Conservation (phyloP, 2,797 vertebrate genomes). For the Iguana delicatissima region DNA sequence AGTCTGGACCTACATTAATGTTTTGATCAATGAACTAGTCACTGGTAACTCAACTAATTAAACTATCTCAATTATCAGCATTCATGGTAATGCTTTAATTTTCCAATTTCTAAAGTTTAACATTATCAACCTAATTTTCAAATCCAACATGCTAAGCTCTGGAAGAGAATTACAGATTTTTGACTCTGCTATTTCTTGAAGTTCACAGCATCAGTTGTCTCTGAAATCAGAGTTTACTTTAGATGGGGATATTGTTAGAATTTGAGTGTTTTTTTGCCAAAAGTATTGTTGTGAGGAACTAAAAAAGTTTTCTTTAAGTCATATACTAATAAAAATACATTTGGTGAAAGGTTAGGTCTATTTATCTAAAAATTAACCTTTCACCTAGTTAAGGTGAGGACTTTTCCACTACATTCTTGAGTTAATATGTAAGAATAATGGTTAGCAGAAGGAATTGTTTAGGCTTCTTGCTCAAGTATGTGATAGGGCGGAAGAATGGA, state of each 20-base stretch:
- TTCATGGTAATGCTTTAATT: no score
- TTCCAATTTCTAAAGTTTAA: no score
- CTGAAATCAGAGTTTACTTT: not conserved
- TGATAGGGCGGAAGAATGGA: not conserved
- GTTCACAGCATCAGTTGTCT: not conserved
- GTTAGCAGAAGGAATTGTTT: conserved; percentile 2
- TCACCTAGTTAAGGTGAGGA: not conserved
- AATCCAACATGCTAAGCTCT: not conserved
- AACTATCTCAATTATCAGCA: no score
- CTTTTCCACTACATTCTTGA: not conserved
- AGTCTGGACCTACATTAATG: no score
- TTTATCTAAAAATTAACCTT: not conserved
- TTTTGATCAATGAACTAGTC: no score
- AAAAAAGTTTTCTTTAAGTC: not conserved
- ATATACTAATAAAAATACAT: not conserved
- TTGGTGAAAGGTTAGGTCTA: not conserved
- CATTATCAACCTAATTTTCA: no score
- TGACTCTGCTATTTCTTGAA: not conserved
- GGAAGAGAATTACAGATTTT: not conserved
- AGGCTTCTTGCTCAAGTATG: conserved; percentile 4
- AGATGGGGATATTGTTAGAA: not conserved
- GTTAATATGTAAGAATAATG: conserved; percentile 29
- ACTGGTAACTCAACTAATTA: no score
- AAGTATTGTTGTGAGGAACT: not conserved
- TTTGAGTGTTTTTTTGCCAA: not conserved